Conservation (phyloP, 2,888 invertebrate species). For the Megalurothrips usitatus region DNA sequence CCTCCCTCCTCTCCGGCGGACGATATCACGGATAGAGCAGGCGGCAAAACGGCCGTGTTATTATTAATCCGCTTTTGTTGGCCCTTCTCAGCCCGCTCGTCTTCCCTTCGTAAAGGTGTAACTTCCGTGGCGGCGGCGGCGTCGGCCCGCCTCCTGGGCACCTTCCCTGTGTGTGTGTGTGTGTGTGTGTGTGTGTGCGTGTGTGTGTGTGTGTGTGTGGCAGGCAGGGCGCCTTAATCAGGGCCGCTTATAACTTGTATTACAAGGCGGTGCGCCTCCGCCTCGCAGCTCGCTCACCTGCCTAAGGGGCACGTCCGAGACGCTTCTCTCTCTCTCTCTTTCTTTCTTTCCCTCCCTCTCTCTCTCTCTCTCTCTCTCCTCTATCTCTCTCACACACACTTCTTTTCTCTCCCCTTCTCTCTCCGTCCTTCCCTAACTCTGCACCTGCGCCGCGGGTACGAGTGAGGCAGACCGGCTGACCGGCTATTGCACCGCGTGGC, state of each 20-base stretch:
- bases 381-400: neutral
- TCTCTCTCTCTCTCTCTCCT: neutral
- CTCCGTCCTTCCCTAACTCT: neutral
- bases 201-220: slow-evolving; percentile 9
- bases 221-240: slow-evolving; percentile 16
- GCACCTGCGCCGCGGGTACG: too few relatives aligned
- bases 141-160: neutral
- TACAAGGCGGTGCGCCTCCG: slow-evolving; percentile 3
- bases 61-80: slow-evolving; percentile 22
- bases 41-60: slow-evolving; percentile 2
- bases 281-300: slow-evolving; percentile 12
- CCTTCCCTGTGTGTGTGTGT: neutral
- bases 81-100: neutral
- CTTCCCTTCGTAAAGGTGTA: neutral
- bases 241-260: slow-evolving; percentile 24
- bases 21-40: slow-evolving; percentile 9
- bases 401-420: neutral
- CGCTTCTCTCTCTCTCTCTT: neutral
- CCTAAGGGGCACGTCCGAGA: neutral
- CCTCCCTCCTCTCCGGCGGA: neutral
- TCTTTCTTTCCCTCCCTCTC: neutral
- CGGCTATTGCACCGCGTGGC: too few relatives aligned
- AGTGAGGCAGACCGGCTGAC: too few relatives aligned
- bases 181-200: neutral
- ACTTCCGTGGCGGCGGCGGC: slow-evolving; percentile 13